Evolutionary conservation across 2,888 invertebrate genomes (phyloP), one percentile per base, ranked within the genome.

Genomic region (Axea sp.): DNA sequence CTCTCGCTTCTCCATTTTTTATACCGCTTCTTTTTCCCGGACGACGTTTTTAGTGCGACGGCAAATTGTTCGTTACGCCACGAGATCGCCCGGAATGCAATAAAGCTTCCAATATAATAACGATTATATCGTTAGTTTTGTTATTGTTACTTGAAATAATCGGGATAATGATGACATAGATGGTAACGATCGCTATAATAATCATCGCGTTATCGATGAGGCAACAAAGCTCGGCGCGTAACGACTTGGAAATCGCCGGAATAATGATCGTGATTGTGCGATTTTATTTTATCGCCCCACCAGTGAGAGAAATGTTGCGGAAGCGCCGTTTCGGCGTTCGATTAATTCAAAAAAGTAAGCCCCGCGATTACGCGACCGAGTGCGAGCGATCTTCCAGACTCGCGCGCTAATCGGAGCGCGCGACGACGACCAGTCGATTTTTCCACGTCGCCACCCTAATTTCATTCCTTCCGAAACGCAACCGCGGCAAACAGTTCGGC

Each of bases 61-160:
- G 41, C 64, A 75, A 75, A 75, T 75, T 72, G 72, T 75, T 75
- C 64, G 68, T 75, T 75, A 49, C 37, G 60, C 43, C 26, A 37
- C 47, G 55, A 67, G 53, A 65, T 64, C 45, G 33, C 72, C 51
- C 35, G 59, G 43, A 72, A 72, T 60, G 65, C 45, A 60, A 47
- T 59, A 59, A 59, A 30, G 30, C 22, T 72, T 55, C 26, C 33
- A 60, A 53, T 60, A 55, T 47, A 67, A 47, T 67, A 47, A 60
- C 53, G 39, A 59, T 73, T 67, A 53, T 35, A 43, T 67, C 41
- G 55, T 73, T 73, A 60, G 41, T 62, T 67, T 35, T 65, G 37
- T 67, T 60, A 60, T 67, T 67, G 51, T 60, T 59, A 15, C 49
- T 64, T 15, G 24, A 33, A 59, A 51, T 65, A 37, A 65, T 65